Evolutionary conservation across 2,797 vertebrate species (phyloP).

Genomic region (Pitangus sulphuratus): DNA sequence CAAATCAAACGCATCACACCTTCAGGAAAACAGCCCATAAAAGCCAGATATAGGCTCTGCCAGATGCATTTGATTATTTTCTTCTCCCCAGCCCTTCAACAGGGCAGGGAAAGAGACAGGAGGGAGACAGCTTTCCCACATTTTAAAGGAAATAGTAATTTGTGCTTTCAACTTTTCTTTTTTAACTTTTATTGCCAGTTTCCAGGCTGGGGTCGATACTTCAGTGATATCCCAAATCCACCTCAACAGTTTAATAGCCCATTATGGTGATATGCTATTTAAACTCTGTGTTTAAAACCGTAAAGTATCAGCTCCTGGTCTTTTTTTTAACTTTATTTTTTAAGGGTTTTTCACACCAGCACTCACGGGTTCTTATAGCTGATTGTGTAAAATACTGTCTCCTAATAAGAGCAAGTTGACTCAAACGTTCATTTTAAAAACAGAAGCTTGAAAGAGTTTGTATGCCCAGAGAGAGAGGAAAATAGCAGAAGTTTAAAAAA

Average conservation of each 20-base stretch:
- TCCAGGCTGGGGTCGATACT: not conserved
- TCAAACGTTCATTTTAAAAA: fast-evolving
- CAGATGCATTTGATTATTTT: fast-evolving
- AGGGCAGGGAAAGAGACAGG: not conserved
- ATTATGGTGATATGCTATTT: fast-evolving
- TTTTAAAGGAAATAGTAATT: not conserved
- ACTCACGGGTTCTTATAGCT: not conserved
- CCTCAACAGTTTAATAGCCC: not conserved
- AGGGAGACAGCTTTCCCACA: fast-evolving
- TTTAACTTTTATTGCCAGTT: not conserved
- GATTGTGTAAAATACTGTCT: not conserved
- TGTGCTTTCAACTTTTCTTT: not conserved
- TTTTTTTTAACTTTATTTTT: not conserved
- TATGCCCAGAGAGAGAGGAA: not conserved
- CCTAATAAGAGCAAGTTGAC: not conserved
- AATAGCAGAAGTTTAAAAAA: not conserved
- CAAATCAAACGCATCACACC: not conserved
- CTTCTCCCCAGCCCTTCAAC: fast-evolving
- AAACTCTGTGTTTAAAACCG: not conserved
- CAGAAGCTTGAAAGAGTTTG: not conserved
- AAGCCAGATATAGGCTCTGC: not conserved
- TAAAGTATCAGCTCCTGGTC: not conserved
- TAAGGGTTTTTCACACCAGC: not conserved
- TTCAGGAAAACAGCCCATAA: not conserved
- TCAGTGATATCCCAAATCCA: not conserved